phyloP scores from a whole-genome alignment of 2,888 invertebrate species.

The Lamproptera curius region DNA sequence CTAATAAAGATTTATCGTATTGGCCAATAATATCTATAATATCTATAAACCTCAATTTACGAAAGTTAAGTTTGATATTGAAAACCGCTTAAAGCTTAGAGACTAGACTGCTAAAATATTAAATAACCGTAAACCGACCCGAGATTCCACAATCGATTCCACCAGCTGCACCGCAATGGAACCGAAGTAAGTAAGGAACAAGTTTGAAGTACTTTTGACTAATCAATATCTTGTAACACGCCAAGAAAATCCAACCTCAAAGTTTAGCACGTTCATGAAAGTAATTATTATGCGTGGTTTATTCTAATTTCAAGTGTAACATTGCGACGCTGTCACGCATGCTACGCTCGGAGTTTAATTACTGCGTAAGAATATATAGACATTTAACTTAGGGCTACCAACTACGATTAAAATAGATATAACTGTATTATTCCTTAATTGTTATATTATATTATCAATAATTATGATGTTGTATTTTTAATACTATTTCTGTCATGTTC shows the following conservation, averaged over 20 bases:
- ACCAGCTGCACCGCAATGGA: background rate
- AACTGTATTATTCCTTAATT: background rate
- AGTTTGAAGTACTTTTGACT: slow-evolving; percentile 1
- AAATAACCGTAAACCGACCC: background rate
- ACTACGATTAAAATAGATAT: too few relatives aligned
- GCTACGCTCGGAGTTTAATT: slow-evolving; percentile 24
- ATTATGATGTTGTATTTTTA: too few relatives aligned
- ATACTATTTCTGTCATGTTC: too few relatives aligned
- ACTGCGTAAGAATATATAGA: slow-evolving; percentile 22
- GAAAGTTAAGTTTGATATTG: too few relatives aligned
- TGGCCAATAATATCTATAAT: too few relatives aligned
- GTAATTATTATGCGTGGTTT: slow-evolving; percentile 29
- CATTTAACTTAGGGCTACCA: slow-evolving; percentile 10
- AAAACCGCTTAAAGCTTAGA: too few relatives aligned
- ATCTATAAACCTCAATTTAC: too few relatives aligned
- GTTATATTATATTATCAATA: too few relatives aligned
- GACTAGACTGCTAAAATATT: too few relatives aligned
- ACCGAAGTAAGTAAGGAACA: too few relatives aligned
- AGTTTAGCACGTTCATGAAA: slow-evolving; percentile 19
- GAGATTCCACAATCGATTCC: background rate
- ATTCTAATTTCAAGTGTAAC: slow-evolving; percentile 30
- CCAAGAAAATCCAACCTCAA: slow-evolving; percentile 15
- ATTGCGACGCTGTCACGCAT: slow-evolving; percentile 28
- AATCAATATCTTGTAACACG: slow-evolving; percentile 15
- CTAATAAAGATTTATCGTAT: too few relatives aligned